Evolutionary conservation across 2,888 invertebrate genomes (phyloP).

Genomic region (Diarsia dahlii): DNA sequence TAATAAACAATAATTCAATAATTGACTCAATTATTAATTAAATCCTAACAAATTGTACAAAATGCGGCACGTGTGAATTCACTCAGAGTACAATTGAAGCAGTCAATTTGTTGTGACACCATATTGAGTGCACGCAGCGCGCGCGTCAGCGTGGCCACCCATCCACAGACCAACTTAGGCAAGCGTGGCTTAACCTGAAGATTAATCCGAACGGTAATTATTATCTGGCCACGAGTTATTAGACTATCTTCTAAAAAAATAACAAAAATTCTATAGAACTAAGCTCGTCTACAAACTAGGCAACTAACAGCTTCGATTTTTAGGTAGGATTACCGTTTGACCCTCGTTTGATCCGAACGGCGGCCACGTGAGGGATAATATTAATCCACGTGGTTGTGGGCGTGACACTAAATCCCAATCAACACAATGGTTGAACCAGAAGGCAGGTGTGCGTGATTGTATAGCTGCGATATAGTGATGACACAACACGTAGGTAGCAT

Average conservation of each 20-base stretch:
- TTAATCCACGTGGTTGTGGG: slow-evolving; percentile 30
- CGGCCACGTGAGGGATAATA: slow-evolving; percentile 30
- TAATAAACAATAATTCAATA: no score
- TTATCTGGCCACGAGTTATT: neutral
- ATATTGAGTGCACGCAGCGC: no score
- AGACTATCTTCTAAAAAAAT: neutral
- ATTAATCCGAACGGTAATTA: no score
- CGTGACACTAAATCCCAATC: slow-evolving; percentile 56
- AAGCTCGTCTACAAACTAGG: neutral
- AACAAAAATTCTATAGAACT: neutral
- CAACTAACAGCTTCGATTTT: slow-evolving; percentile 4
- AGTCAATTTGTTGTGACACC: no score
- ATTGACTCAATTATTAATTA: no score
- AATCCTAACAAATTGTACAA: no score
- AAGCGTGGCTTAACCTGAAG: no score
- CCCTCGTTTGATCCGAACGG: neutral
- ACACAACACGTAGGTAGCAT: neutral
- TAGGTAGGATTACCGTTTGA: slow-evolving; percentile 12
- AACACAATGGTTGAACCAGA: slow-evolving; percentile 15
- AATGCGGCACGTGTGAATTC: no score
- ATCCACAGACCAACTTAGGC: no score
- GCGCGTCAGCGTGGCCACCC: no score
- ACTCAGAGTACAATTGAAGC: no score
- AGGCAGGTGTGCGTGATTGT: slow-evolving; percentile 14
- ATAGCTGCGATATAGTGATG: neutral